Evolutionary conservation across 2,113 vertebrate species (phyloP).

Genomic region (Mastomys natalensis): DNA sequence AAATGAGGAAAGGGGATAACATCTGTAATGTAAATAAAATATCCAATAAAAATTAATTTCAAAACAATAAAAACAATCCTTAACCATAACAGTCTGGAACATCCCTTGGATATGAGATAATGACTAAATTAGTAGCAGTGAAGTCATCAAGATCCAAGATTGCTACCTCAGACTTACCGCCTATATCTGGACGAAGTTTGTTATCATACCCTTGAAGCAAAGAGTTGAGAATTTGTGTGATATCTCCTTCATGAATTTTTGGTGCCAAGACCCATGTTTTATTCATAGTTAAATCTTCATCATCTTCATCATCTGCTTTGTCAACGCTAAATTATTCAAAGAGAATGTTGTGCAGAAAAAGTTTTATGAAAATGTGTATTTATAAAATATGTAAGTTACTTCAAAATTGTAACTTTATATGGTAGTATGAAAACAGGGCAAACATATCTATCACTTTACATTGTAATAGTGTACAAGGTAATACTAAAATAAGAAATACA

Average conservation of each 20-base stretch:
- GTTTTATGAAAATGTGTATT: constrained; percentile 22
- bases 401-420: neutral
- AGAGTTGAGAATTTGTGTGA: constrained; percentile 96
- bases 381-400: neutral
- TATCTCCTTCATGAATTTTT: constrained; percentile 96
- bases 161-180: constrained; percentile 88
- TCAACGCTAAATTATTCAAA: constrained; percentile 86
- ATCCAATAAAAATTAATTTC: too few relatives aligned
- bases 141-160: neutral
- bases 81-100: neutral
- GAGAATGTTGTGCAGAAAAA: neutral
- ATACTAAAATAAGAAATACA: neutral
- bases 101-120: neutral
- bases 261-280: constrained; percentile 98
- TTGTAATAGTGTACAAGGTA: neutral
- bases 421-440: neutral
- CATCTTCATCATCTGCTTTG: constrained; percentile 96
- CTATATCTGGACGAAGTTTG: constrained; percentile 97
- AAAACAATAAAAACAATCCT: neutral
- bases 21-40: too few relatives aligned
- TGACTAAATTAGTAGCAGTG: neutral
- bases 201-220: constrained; percentile 97
- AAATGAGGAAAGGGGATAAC: too few relatives aligned
- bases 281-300: constrained; percentile 95
- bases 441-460: neutral